These are phyloP conservation scores for Eupithecia dodoneata DNA, from an alignment of 2,888 invertebrate species.

Conservation along the genomic window DNA sequence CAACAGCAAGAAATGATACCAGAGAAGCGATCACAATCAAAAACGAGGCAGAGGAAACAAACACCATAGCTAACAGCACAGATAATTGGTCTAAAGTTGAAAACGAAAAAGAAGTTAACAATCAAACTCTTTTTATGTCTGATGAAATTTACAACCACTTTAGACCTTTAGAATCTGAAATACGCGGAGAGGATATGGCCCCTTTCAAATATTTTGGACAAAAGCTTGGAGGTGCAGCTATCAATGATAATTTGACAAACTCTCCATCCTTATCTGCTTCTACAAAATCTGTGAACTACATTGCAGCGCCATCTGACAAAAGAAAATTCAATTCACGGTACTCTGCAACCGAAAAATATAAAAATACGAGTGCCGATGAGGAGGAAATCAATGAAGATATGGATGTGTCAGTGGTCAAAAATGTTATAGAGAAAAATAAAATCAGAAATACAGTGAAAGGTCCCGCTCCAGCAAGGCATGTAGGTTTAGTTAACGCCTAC, in stretches of 20 bases:
- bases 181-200: conserved; percentile 87
- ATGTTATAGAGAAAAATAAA: conserved; percentile 81
- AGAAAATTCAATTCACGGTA: conserved; percentile 77
- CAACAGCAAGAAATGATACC: conserved; percentile 42
- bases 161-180: conserved; percentile 85
- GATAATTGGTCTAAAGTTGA: conserved; percentile 67
- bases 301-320: conserved; percentile 71
- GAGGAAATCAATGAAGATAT: conserved; percentile 84
- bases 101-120: conserved; percentile 72
- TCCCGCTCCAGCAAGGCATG: conserved; percentile 76
- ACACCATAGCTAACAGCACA: conserved; percentile 69
- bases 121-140: conserved; percentile 84
- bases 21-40: conserved; percentile 47
- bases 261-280: conserved; percentile 78
- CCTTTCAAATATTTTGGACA: conserved; percentile 89
- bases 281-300: conserved; percentile 78
- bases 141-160: conserved; percentile 87
- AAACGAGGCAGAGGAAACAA: conserved; percentile 56
- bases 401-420: conserved; percentile 85
- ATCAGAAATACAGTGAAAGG: conserved; percentile 80
- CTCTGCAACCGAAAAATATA: conserved; percentile 79
- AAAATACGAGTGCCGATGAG: conserved; percentile 79
- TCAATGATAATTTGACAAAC: conserved; percentile 76
- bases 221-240: conserved; percentile 77
- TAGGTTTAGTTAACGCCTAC: conserved; percentile 78